phyloP scores from a whole-genome alignment of 2,888 invertebrate genomes.

The Aphodius granarius region DNA sequence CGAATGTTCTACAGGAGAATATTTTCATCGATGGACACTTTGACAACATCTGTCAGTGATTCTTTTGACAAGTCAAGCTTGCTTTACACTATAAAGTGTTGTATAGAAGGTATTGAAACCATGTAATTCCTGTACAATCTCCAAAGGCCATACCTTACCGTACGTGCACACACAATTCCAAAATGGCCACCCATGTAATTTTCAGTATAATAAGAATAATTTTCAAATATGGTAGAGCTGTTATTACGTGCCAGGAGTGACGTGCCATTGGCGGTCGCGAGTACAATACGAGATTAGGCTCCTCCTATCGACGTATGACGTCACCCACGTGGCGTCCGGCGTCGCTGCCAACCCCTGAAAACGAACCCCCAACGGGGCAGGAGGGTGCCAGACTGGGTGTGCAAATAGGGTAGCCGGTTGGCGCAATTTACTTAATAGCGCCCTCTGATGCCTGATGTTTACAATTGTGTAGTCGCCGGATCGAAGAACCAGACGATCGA shows the following conservation, averaged over 20 bases:
- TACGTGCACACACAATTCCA: slow-evolving; percentile 31
- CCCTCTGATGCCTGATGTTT: neutral
- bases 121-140: slow-evolving; percentile 26
- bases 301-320: slow-evolving; percentile 35
- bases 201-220: slow-evolving; percentile 52
- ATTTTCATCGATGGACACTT: neutral
- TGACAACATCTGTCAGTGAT: slow-evolving; percentile 2
- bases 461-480: neutral
- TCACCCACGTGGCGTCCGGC: slow-evolving; percentile 1
- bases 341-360: slow-evolving; percentile 5
- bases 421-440: slow-evolving; percentile 18
- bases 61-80: neutral
- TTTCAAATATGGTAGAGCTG: slow-evolving; percentile 52
- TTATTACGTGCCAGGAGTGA: slow-evolving; percentile 40
- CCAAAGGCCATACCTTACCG: neutral
- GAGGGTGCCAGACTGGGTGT: slow-evolving; percentile 16
- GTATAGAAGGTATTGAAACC: neutral
- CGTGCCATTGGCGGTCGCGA: slow-evolving; percentile 37
- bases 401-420: slow-evolving; percentile 1
- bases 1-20: neutral
- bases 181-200: slow-evolving; percentile 48
- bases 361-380: slow-evolving; percentile 12
- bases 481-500: no score
- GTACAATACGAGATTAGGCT: slow-evolving; percentile 38
- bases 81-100: neutral